phyloP scores from a whole-genome alignment of 2,888 invertebrate genomes.

The Cheilosia vulpina region DNA sequence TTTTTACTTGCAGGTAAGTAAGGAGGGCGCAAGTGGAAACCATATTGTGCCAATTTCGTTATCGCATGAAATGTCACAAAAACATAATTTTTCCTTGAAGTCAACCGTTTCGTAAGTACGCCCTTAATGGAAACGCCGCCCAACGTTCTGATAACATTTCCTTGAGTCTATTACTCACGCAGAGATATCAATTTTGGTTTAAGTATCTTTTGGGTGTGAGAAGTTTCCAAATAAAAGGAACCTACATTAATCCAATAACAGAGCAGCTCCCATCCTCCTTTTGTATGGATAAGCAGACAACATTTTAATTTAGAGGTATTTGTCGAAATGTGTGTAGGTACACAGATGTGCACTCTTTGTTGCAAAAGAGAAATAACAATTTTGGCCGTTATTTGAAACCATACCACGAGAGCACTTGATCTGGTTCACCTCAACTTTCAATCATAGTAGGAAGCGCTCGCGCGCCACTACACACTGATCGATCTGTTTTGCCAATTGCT shows the following conservation, averaged over 20 bases:
- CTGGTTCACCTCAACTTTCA: slow-evolving; percentile 41
- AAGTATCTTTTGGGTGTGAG: slow-evolving; percentile 13
- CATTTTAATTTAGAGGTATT: slow-evolving; percentile 1
- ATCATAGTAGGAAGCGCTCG: slow-evolving; percentile 48
- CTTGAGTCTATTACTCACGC: neutral
- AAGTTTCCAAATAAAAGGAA: neutral
- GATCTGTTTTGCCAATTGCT: slow-evolving; percentile 43
- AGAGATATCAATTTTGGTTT: slow-evolving; percentile 32
- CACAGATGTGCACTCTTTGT: slow-evolving; percentile 12
- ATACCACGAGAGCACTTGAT: slow-evolving; percentile 40
- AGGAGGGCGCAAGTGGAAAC: neutral
- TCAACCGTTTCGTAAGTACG: slow-evolving; percentile 49
- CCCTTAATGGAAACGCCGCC: slow-evolving; percentile 24
- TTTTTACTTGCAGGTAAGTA: slow-evolving; percentile 59
- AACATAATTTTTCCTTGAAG: slow-evolving; percentile 43
- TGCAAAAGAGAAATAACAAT: slow-evolving; percentile 36
- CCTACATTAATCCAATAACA: slow-evolving; percentile 8
- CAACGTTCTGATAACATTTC: slow-evolving; percentile 8
- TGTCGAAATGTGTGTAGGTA: neutral
- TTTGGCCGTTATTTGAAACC: slow-evolving; percentile 41
- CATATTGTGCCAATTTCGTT: slow-evolving; percentile 44
- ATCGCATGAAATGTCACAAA: slow-evolving; percentile 43
- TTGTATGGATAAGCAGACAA: slow-evolving; percentile 19
- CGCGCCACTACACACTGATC: slow-evolving; percentile 13
- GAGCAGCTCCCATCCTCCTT: neutral